Base-by-base conservation (phyloP, 2,888 invertebrate genomes). In the Lithodes maja region DNA sequence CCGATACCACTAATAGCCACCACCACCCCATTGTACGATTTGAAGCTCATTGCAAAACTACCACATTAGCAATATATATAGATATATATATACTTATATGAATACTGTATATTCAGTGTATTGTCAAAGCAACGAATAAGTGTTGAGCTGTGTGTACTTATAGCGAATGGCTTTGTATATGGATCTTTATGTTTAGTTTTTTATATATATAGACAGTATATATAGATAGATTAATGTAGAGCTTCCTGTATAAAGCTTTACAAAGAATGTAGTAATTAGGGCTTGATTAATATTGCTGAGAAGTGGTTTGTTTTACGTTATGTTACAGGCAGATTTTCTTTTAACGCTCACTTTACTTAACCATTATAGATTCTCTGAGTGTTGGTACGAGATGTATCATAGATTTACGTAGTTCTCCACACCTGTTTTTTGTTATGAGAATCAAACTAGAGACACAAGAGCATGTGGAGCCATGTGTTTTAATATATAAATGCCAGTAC, bases 41-140 rank as follows among this genome's bases (percentile, higher is more conserved):
- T n/a, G 12, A 17, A 71, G 71, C 3, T 71, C 15, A 71, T 71
- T n/a, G 17, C 17, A 71, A 71, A 71, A 71, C 71, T 71, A 71
- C 71, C 71, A 71, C 71, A 71, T 71, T 71, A 71, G 71, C 71
- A n/a, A 17, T 71, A 71, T 71, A 71, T n/a, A 71, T 71, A 17
- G 5, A 17, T 5, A 71, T n/a, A 71, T 33, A 33, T 33, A 33
- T 33, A 33, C 33, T 33, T 33, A 33, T 33, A 33, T 33, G 33
- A 33, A 33, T 33, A 33, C 33, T 33, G 33, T 33, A 33, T 71
- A 12, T 71, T 71, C 71, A 71, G 3, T 71, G 71, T 71, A 71
- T 71, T 71, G 71, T 71, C 71, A 71, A 71, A 71, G 71, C 71
- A 71, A 71, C 71, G 71, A 71, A 71, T 71, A 71, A 71, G 71